Conservation (phyloP, 2,888 invertebrate species). For the Eilema griseolum region DNA sequence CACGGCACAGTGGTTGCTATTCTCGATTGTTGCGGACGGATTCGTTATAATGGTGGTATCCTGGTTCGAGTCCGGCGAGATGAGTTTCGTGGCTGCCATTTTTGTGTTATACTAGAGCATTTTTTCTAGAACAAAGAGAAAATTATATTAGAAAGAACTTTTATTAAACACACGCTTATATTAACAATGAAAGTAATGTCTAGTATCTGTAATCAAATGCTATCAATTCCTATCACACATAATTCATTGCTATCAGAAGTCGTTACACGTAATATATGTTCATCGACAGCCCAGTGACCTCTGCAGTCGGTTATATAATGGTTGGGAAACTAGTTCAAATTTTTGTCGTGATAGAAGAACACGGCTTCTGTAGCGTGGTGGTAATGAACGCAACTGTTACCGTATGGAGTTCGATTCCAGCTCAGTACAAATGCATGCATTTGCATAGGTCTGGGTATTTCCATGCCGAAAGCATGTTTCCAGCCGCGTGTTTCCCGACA, state of each 20-base stretch:
- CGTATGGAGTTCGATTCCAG: too few species aligned
- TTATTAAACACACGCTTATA: too few species aligned
- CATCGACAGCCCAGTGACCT: conserved; percentile 43
- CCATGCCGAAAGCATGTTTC: too few species aligned
- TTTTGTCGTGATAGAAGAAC: conserved; percentile 23
- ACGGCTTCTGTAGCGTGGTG: neutral
- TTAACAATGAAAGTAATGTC: too few species aligned
- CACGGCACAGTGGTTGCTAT: conserved; percentile 38
- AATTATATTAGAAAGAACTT: neutral
- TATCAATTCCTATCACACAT: conserved; percentile 22
- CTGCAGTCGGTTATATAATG: conserved; percentile 30
- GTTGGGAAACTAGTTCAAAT: conserved; percentile 45
- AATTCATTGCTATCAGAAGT: conserved; percentile 15
- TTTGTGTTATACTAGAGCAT: conserved; percentile 33
- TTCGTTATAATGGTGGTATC: conserved; percentile 28
- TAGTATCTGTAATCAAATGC: neutral
- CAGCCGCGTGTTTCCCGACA: too few species aligned
- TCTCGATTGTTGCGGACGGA: neutral
- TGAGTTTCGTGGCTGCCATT: conserved; percentile 37
- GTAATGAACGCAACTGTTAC: too few species aligned
- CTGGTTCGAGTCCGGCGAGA: conserved; percentile 25
- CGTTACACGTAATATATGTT: conserved; percentile 33
- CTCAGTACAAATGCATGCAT: too few species aligned
- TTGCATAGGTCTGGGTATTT: too few species aligned
- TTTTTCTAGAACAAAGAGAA: conserved; percentile 48